Base-by-base conservation (phyloP, 2,888 invertebrate genomes). In the Harpalus rufipes region DNA sequence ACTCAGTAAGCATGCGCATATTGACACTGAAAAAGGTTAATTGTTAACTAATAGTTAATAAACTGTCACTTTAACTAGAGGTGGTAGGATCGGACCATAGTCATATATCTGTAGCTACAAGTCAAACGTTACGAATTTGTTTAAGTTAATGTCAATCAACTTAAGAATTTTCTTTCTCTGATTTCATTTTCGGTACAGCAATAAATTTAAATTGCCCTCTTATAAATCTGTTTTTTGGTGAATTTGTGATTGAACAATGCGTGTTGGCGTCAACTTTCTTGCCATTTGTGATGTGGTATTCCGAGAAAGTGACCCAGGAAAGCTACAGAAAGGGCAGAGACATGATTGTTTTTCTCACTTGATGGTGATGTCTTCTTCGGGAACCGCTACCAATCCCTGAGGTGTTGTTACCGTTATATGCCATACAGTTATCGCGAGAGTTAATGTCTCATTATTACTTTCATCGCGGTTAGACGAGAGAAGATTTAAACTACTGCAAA, bases 351-450 rank as follows among this genome's bases (percentile, higher is more conserved):
- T 56, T 78, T 78, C 25, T 78, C 25, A 25, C 78, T 56, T 58
- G 32, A n/a, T 74, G 74, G 1, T 83, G 83, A 83, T 74, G 83
- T 83, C 74, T 74, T 83, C 74, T 83, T 83, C 83, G 83, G 41
- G 41, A 74, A 76, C 83, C 74, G 82, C 82, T n/a, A 25, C 25
- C 16, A 21, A 14, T 83, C 83, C 76, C 84, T 4, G 65, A 78
- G 25, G 84, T 84, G 78, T 65, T 61, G 78, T 83, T 84, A 78
- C 65, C 25, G 63, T 84, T 84, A 84, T 78, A 78, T 59, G 56
- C 78, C 84, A 83, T 76, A 74, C 44, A 44, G 61, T 76, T 21
- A 44, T 58, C 59, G 74, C 39, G 74, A 58, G 74, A 44, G 59
- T 41, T 83, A 76, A 83, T 83, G 76, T 76, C 76, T 61, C 56